phyloP scores from a whole-genome alignment of 2,888 invertebrate species.

The Sisyra terminalis region DNA sequence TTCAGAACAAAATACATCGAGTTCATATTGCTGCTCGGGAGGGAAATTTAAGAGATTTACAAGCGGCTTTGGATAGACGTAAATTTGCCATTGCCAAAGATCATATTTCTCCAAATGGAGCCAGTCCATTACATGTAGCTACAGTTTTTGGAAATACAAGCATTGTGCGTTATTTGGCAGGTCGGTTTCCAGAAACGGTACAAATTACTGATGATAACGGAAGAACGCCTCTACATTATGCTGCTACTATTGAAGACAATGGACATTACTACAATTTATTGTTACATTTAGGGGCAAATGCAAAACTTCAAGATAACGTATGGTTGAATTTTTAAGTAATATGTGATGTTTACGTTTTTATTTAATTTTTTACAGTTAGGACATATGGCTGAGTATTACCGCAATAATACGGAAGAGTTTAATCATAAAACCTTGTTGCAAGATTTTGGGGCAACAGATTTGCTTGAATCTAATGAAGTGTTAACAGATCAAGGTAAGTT shows the following conservation, averaged over 20 bases:
- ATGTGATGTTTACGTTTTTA: too few species aligned
- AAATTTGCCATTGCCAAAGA: slow-evolving; percentile 84
- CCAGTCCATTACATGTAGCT: slow-evolving; percentile 76
- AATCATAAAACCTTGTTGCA: slow-evolving; percentile 49
- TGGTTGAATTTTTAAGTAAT: slow-evolving; percentile 19
- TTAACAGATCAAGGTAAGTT: slow-evolving; percentile 60
- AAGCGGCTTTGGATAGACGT: slow-evolving; percentile 70
- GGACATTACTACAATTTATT: slow-evolving; percentile 76
- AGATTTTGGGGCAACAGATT: slow-evolving; percentile 53
- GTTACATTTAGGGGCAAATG: slow-evolving; percentile 72
- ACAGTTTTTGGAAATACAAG: slow-evolving; percentile 71
- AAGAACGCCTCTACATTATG: slow-evolving; percentile 78
- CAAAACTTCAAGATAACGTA: slow-evolving; percentile 69
- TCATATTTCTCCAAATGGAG: slow-evolving; percentile 63
- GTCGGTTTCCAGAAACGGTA: slow-evolving; percentile 75
- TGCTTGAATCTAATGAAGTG: slow-evolving; percentile 43
- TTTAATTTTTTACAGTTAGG: slow-evolving; percentile 47
- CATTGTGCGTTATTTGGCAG: slow-evolving; percentile 50
- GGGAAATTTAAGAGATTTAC: slow-evolving; percentile 70
- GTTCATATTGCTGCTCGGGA: slow-evolving; percentile 75
- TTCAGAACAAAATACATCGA: slow-evolving; percentile 72
- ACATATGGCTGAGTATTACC: slow-evolving; percentile 63
- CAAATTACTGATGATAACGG: slow-evolving; percentile 58
- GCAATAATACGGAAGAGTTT: slow-evolving; percentile 46
- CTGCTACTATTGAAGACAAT: slow-evolving; percentile 68